Evolutionary conservation across 2,797 vertebrate species (phyloP).

Genomic region (Pitangus sulphuratus): DNA sequence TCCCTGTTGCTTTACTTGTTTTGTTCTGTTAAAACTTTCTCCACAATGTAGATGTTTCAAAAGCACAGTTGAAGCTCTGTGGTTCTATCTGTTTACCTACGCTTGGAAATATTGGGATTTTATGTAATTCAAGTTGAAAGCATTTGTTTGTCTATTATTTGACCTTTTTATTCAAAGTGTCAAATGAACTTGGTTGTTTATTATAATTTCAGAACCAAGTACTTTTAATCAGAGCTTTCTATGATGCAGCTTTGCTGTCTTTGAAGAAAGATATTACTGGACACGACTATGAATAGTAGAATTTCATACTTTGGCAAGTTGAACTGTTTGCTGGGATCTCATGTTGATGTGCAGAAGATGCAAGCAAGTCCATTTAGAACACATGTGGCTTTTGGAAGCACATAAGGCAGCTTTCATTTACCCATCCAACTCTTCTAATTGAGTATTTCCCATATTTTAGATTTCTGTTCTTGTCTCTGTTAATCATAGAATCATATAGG

Average conservation of each 20-base stretch:
- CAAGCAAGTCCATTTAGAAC: not conserved
- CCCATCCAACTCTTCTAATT: not conserved
- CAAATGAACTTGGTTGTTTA: not conserved
- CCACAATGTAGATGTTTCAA: too few species aligned
- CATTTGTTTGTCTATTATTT: not conserved
- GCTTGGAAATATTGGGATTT: not conserved
- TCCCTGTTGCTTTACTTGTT: not conserved
- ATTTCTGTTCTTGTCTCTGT: not conserved
- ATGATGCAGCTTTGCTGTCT: not conserved
- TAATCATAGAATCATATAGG: not conserved
- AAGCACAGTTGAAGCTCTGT: not conserved
- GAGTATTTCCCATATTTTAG: not conserved
- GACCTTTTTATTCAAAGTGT: not conserved
- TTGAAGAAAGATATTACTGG: fast-evolving
- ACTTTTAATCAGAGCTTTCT: not conserved
- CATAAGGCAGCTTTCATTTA: not conserved
- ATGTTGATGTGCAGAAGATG: not conserved
- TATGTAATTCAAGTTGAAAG: not conserved
- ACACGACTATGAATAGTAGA: not conserved
- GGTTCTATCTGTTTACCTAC: not conserved
- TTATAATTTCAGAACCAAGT: not conserved
- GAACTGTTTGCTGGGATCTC: not conserved
- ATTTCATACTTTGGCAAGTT: not conserved
- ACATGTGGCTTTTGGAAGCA: not conserved
- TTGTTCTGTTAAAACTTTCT: too few species aligned